Evolutionary conservation across 2,888 invertebrate genomes (phyloP).

Genomic region (Protonemura montana): DNA sequence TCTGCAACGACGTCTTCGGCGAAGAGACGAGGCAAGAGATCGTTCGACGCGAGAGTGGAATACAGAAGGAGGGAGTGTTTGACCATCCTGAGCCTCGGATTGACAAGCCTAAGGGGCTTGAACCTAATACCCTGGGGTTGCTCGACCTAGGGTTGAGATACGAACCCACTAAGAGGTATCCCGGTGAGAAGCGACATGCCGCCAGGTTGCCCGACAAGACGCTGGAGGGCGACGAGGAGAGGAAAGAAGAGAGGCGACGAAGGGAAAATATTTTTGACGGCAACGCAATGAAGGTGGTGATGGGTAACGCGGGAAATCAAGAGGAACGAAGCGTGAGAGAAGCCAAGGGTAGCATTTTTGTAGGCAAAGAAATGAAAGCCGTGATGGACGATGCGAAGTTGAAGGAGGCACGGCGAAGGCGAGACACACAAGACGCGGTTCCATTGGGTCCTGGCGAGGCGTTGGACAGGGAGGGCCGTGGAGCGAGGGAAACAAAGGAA

Average conservation of each 20-base stretch:
- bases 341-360: neutral
- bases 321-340: neutral
- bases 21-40: conserved; percentile 37
- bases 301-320: neutral
- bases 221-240: neutral
- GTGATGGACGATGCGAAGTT: neutral
- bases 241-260: neutral
- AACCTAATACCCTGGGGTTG: no score
- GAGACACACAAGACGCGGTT: no score
- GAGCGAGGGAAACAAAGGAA: neutral
- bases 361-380: neutral
- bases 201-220: neutral
- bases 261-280: neutral
- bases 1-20: conserved; percentile 30
- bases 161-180: neutral
- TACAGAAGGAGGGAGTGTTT: conserved; percentile 44
- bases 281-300: neutral
- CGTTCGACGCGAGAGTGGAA: conserved; percentile 31
- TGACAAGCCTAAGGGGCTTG: neutral
- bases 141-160: neutral
- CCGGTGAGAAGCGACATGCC: conserved; percentile 29
- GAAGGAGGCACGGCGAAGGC: neutral
- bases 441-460: no score
- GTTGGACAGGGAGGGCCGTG: no score
- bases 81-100: no score